phyloP scores from a whole-genome alignment of 2,113 vertebrate species.

The Rhynchomys soricoides region DNA sequence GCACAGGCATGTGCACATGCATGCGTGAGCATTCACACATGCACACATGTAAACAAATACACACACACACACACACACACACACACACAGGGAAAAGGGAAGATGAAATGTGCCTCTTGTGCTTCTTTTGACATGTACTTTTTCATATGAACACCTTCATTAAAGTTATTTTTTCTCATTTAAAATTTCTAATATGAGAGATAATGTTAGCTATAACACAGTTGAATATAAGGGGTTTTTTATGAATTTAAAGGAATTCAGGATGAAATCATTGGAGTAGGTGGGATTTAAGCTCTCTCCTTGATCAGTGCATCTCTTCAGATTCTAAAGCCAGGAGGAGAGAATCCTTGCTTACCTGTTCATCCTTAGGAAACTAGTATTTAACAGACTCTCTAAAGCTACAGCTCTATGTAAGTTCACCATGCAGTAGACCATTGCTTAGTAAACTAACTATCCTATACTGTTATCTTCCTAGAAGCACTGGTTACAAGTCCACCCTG shows the following conservation, averaged over 20 bases:
- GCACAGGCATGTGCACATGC: neutral
- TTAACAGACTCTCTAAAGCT: neutral
- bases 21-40: no score
- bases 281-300: neutral
- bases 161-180: neutral
- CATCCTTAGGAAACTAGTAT: neutral
- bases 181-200: conserved; percentile 1
- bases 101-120: neutral
- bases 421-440: neutral
- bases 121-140: no score
- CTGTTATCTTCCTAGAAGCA: neutral
- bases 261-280: neutral
- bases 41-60: neutral
- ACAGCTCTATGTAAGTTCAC: neutral
- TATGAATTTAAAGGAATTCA: neutral
- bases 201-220: neutral
- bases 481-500: neutral
- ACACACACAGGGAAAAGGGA: fast-evolving
- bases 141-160: neutral
- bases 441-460: neutral
- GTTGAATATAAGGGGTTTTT: conserved; percentile 7
- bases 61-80: neutral
- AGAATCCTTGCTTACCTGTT: neutral
- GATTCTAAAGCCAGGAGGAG: neutral
- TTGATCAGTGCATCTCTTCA: neutral